Conservation (phyloP, 2,797 vertebrate genomes). For the Eulemur mongoz region DNA sequence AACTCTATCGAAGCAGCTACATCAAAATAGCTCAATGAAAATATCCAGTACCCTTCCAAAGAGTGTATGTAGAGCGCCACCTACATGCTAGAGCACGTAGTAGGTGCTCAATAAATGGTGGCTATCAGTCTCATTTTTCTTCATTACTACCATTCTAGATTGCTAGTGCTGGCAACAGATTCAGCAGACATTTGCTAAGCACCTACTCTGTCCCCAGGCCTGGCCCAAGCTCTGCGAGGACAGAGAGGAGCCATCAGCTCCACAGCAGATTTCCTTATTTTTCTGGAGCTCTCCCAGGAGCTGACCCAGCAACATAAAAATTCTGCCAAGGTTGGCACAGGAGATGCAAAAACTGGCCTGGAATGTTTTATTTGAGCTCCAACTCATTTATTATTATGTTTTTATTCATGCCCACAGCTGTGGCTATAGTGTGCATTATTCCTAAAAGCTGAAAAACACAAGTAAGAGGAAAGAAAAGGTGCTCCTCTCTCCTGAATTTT, state of each 20-base stretch:
- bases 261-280: too few relatives aligned
- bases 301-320: too few relatives aligned
- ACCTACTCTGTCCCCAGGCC: neutral
- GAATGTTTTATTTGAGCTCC: too few relatives aligned
- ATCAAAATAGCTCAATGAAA: neutral
- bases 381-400: too few relatives aligned
- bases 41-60: neutral
- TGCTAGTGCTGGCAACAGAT: neutral
- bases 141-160: neutral
- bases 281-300: too few relatives aligned
- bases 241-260: neutral
- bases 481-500: neutral
- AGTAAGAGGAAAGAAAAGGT: neutral
- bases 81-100: neutral
- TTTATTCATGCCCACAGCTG: too few relatives aligned
- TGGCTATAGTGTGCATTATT: neutral
- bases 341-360: too few relatives aligned
- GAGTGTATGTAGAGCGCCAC: neutral
- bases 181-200: neutral
- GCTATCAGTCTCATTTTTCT: neutral
- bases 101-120: neutral
- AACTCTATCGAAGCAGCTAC: neutral
- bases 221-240: neutral
- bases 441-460: constrained; percentile 59
- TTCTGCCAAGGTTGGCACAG: too few relatives aligned